Evolutionary conservation across 2,797 vertebrate genomes (phyloP).

Genomic region (Melanotaenia parkinsoni): DNA sequence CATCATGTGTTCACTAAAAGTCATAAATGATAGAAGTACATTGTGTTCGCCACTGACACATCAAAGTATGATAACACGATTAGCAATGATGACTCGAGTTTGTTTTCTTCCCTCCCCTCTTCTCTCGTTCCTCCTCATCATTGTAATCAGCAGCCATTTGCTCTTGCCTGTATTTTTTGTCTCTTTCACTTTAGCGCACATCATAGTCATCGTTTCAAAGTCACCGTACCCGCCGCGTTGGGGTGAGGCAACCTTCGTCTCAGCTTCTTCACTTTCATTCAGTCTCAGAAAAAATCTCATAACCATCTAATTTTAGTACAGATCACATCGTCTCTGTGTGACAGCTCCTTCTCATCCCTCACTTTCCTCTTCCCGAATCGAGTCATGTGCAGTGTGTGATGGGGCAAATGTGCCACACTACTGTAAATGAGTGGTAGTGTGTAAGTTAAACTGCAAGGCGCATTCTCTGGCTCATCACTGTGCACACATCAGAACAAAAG

Average conservation of each 20-base stretch:
- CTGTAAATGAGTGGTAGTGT: conserved; percentile 67
- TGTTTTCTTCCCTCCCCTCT: conserved; percentile 68
- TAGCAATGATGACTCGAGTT: conserved; percentile 89
- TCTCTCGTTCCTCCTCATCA: conserved; percentile 61
- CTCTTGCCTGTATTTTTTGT: conserved; percentile 62
- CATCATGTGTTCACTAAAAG: conserved; percentile 92
- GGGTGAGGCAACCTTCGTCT: conserved; percentile 67
- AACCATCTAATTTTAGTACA: conserved; percentile 73
- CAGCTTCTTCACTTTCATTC: conserved; percentile 61
- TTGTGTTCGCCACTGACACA: conserved; percentile 91
- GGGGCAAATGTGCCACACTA: conserved; percentile 68
- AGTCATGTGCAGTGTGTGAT: conserved; percentile 65
- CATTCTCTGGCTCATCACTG: conserved; percentile 72
- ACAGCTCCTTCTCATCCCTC: conserved; percentile 68
- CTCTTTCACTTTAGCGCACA: conserved; percentile 66
- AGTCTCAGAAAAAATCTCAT: conserved; percentile 55
- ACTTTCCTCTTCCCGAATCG: conserved; percentile 52
- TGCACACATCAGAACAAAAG: conserved; percentile 77
- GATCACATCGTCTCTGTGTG: conserved; percentile 49
- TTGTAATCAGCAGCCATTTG: conserved; percentile 64
- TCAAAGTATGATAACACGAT: conserved; percentile 91
- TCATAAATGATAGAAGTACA: conserved; percentile 91
- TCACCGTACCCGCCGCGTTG: conserved; percentile 49
- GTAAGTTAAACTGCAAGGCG: conserved; percentile 78
- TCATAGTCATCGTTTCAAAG: conserved; percentile 62